phyloP scores from a whole-genome alignment of 2,797 vertebrate species.

The Antrozous pallidus region DNA sequence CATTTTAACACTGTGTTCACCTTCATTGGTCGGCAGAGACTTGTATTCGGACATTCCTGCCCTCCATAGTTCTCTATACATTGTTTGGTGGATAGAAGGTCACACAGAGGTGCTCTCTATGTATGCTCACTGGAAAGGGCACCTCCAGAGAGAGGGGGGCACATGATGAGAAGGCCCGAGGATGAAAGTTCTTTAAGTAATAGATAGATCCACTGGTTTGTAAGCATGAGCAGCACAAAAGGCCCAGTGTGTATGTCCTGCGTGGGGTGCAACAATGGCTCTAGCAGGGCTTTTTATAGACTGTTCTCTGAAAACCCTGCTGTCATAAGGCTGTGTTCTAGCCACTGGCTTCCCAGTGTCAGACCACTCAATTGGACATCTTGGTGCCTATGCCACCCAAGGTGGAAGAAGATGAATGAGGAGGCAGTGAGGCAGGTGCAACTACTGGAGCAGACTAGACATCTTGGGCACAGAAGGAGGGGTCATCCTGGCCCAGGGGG shows the following conservation, averaged over 20 bases:
- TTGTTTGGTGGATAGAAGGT: too few relatives aligned
- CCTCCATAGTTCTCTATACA: conserved; percentile 98
- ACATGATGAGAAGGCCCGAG: neutral
- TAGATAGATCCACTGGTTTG: neutral
- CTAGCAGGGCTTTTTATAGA: neutral
- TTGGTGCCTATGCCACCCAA: neutral
- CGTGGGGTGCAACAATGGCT: too few relatives aligned
- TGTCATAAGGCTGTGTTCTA: neutral
- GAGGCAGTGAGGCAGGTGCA: neutral
- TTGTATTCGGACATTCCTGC: conserved; percentile 98
- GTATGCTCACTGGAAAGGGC: neutral
- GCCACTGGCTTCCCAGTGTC: neutral
- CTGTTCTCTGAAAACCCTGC: neutral
- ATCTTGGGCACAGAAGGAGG: neutral
- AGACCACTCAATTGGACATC: neutral
- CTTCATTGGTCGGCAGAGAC: conserved; percentile 97
- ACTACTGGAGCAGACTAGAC: neutral
- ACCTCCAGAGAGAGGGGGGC: neutral
- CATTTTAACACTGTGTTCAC: conserved; percentile 99
- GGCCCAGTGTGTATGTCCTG: neutral
- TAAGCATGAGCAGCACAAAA: neutral
- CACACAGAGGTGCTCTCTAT: too few relatives aligned
- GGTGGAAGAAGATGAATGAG: neutral
- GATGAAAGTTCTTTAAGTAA: neutral
- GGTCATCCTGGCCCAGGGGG: neutral